Percentiles rank a stretch among this genome's conserved stretches.
phyloP scores from a whole-genome alignment of 2,113 vertebrate genomes.

The Vireo altiloquus region DNA sequence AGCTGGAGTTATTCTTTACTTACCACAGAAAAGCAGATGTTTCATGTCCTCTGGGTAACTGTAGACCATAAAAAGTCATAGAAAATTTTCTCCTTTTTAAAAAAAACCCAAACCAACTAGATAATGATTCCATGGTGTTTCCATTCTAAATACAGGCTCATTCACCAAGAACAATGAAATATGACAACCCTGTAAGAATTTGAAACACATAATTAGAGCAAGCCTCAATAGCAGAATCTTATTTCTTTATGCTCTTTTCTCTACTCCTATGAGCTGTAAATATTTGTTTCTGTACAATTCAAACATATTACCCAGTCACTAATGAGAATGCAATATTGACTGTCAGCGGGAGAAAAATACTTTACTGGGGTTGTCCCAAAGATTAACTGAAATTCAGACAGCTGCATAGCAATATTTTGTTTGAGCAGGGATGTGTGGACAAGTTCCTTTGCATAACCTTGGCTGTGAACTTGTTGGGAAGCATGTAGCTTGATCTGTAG shows the following conservation, averaged over 20 bases:
- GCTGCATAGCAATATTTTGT: not conserved
- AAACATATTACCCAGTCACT: not conserved
- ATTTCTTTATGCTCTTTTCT: not conserved
- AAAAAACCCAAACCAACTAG: not conserved
- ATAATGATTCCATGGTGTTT: not conserved
- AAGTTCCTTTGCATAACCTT: not conserved
- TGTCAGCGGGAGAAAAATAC: not conserved
- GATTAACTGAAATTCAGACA: not conserved
- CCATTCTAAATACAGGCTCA: not conserved
- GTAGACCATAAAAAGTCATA: not conserved
- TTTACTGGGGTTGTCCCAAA: not conserved
- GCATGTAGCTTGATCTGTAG: not conserved
- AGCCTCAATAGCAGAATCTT: not conserved
- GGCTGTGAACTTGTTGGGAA: not conserved
- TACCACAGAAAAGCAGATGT: constrained; percentile 32
- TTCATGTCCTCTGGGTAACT: constrained; percentile 18
- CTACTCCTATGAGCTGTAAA: not conserved
- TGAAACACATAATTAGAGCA: not conserved
- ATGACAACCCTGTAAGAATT: not conserved
- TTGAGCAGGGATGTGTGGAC: not conserved
- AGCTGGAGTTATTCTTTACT: not conserved
- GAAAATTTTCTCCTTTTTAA: not conserved
- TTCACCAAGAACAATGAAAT: not conserved
- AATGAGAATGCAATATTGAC: not conserved
- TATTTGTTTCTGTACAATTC: not conserved